Evolutionary conservation across 2,797 vertebrate genomes (phyloP), one percentile per base, ranked within the genome.

Genomic region (Jordanella pulchra): DNA sequence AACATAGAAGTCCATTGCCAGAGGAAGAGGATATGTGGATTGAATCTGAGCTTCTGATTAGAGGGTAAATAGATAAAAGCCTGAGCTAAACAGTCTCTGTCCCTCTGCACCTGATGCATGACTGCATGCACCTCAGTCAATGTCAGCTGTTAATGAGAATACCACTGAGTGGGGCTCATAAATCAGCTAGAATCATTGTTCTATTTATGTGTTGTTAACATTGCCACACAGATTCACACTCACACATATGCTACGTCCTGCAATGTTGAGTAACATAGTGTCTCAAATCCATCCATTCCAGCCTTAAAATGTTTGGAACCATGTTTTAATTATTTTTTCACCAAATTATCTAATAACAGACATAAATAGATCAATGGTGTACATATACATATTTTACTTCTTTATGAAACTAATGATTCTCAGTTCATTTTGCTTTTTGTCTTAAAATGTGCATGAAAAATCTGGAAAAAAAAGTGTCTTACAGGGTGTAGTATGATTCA

Each of bases 121-220:
- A 50, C 27, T 35, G 67, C 54, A 25, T 27, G 69, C 80, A 79
- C 75, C 77, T 91, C 90, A 77, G 78, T 92, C 87, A 90, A 81
- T 87, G 86, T 89, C 87, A 82, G 65, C 42, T 53, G 12, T 77
- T 91, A 91, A 92, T 87, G 84, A 89, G 60, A 83, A 65, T 61
- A 75, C 70, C 75, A 80, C 74, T 63, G 81, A 60, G 79, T 71
- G 84, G 80, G 78, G 45, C 76, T 79, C 78, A 77, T 69, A 60
- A 75, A 86, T 87, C 82, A 79, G 54, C 69, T 54, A 66, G 80
- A 66, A 73, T 58, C 69, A 72, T 35, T 78, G 65, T 53, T 58
- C 54, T 51, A 17, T 32, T 65, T 76, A 71, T 73, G 74, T 53
- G 67, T 78, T 78, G 67, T 79, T 78, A 70, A 65, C 78, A 53